phyloP scores from a whole-genome alignment of 2,797 vertebrate genomes.

The Antrozous pallidus region DNA sequence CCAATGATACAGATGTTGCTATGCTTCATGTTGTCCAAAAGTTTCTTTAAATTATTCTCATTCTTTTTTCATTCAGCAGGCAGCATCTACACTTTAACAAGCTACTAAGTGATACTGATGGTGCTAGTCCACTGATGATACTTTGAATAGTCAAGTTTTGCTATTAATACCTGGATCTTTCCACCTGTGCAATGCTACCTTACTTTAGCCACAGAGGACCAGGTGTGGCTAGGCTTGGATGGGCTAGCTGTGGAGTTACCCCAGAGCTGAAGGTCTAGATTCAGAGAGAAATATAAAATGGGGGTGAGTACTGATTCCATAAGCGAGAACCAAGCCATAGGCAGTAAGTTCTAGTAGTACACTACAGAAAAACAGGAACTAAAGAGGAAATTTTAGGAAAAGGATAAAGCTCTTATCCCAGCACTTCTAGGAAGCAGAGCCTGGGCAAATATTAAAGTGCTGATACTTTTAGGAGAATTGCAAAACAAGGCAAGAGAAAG shows the following conservation, averaged over 20 bases:
- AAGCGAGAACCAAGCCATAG: not conserved
- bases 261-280: not conserved
- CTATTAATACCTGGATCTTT: not conserved
- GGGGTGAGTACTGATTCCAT: not conserved
- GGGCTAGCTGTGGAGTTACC: not conserved
- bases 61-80: not conserved
- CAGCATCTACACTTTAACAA: not conserved
- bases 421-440: not conserved
- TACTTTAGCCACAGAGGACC: not conserved
- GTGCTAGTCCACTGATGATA: not conserved
- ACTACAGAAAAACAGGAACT: not conserved
- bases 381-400: not conserved
- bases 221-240: not conserved
- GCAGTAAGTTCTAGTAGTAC: not conserved
- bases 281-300: not conserved
- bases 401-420: not conserved
- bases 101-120: not conserved
- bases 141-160: not conserved
- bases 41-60: too few relatives aligned
- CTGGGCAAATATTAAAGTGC: not conserved
- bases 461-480: not conserved
- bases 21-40: too few relatives aligned
- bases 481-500: not conserved
- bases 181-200: not conserved
- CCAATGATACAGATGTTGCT: too few relatives aligned